These are phyloP conservation scores for Zosterops lateralis DNA, from an alignment of 2,113 vertebrate species.

Conservation along the genomic window DNA sequence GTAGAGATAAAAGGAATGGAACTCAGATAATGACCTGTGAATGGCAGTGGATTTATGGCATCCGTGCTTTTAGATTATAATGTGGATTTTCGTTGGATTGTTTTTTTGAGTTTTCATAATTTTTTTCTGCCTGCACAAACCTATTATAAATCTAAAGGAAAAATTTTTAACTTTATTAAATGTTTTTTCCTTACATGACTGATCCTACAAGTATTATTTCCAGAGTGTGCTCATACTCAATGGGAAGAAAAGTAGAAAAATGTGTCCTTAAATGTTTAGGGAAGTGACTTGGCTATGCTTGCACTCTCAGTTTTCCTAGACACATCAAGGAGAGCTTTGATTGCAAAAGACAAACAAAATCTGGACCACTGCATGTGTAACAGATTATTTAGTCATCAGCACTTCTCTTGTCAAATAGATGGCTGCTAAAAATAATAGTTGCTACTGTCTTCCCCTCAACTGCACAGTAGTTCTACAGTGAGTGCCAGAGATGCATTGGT, in stretches of 20 bases:
- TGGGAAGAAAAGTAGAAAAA: background rate
- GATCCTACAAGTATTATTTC: background rate
- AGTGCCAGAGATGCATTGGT: conserved; percentile 6
- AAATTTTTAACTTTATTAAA: background rate
- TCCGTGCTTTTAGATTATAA: background rate
- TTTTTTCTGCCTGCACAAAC: background rate
- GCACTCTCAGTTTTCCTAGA: background rate
- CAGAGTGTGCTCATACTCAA: background rate
- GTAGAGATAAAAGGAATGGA: background rate
- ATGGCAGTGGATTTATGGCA: background rate
- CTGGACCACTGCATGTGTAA: conserved; percentile 11
- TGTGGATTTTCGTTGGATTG: background rate
- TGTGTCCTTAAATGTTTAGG: background rate
- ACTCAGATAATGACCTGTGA: background rate
- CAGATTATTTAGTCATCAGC: conserved; percentile 45
- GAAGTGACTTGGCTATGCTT: background rate
- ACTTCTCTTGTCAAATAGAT: conserved; percentile 20
- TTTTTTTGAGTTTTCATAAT: background rate
- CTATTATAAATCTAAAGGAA: background rate
- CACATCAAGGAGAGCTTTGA: background rate
- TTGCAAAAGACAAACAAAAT: conserved; percentile 41
- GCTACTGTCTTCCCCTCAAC: conserved; percentile 12
- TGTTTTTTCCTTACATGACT: background rate
- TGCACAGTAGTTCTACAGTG: conserved; percentile 11
- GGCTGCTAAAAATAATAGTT: conserved; percentile 28